Conservation (phyloP, 2,888 invertebrate genomes). For the Ectemnius continuus region DNA sequence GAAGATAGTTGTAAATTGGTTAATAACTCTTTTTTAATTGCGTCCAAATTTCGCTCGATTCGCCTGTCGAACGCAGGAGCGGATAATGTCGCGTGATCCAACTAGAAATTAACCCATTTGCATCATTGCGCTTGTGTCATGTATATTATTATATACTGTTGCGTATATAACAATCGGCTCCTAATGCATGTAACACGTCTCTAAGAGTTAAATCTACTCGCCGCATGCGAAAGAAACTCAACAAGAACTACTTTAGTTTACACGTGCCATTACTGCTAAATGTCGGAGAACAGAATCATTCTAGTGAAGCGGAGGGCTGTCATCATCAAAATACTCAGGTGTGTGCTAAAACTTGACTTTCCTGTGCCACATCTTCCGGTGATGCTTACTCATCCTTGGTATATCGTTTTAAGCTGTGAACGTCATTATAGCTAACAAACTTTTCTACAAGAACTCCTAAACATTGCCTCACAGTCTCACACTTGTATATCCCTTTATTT, state of each 20-base stretch:
- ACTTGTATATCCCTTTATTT: no score
- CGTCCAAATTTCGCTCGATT: not conserved
- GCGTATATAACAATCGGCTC: no score
- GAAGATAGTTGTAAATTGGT: no score
- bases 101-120: not conserved
- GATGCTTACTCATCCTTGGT: no score
- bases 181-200: no score
- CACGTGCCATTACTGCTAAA: slow-evolving; percentile 9
- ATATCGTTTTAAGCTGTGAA: no score
- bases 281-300: not conserved
- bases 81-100: not conserved
- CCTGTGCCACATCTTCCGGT: no score
- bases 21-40: not conserved
- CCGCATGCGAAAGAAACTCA: slow-evolving; percentile 3
- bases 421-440: slow-evolving; percentile 6
- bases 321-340: not conserved
- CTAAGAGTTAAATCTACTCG: slow-evolving; percentile 3
- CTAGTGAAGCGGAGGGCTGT: slow-evolving; percentile 2
- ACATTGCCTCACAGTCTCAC: no score
- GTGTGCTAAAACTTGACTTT: no score
- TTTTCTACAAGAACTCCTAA: slow-evolving; percentile 16
- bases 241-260: slow-evolving; percentile 2
- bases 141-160: no score
- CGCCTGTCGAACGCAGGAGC: not conserved
- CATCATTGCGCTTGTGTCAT: not conserved